phyloP scores from a whole-genome alignment of 2,888 invertebrate species.

The Theodoxus fluviatilis region DNA sequence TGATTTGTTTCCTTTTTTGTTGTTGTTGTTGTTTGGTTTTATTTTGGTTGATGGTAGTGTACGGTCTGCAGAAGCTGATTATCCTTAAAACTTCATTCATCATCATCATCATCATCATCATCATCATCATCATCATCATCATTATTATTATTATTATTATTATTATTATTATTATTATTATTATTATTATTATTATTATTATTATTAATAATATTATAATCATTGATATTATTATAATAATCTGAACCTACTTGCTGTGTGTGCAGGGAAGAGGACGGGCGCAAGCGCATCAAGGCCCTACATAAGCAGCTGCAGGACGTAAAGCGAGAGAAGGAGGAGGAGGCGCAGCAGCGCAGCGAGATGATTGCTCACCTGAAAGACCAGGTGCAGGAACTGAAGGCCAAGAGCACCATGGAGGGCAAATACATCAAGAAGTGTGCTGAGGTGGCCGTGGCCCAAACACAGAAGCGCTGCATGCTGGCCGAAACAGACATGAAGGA shows the following conservation, averaged over 20 bases:
- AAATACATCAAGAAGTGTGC: constrained; percentile 65
- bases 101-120: too few species aligned
- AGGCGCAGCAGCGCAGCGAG: constrained; percentile 62
- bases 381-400: constrained; percentile 65
- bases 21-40: too few species aligned
- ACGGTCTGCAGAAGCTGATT: too few species aligned
- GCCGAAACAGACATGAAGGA: constrained; percentile 57
- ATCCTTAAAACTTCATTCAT: too few species aligned
- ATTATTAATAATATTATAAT: too few species aligned
- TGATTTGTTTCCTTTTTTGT: too few species aligned
- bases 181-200: too few species aligned
- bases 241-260: not conserved
- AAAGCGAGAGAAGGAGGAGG: constrained; percentile 61
- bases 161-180: too few species aligned
- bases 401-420: constrained; percentile 65
- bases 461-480: constrained; percentile 58
- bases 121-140: too few species aligned
- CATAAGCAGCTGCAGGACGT: constrained; percentile 58
- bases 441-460: constrained; percentile 63
- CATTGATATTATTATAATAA: not conserved
- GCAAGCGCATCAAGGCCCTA: constrained; percentile 57
- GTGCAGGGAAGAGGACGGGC: constrained; percentile 61
- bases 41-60: too few species aligned
- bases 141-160: too few species aligned
- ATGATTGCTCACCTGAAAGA: constrained; percentile 66